Percentiles rank a stretch among this genome's conserved stretches.
phyloP scores from a whole-genome alignment of 1,140 invertebrate genomes.

The Drosophila miranda region DNA sequence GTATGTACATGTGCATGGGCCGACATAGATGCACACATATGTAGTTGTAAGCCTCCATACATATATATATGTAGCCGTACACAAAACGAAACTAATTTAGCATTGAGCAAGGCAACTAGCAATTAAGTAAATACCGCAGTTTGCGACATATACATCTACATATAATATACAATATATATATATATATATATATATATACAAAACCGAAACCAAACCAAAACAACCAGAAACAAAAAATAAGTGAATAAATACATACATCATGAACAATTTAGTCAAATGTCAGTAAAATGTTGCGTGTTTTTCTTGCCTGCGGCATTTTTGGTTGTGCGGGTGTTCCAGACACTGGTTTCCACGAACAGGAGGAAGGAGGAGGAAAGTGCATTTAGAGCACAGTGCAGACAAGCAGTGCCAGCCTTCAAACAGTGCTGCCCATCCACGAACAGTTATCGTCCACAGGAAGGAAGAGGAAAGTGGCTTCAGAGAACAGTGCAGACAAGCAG shows the following conservation, averaged over 20 bases:
- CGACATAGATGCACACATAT: slow-evolving; percentile 15
- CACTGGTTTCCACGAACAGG: too few species aligned
- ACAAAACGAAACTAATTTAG: slow-evolving; percentile 62
- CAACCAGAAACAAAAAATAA: slow-evolving; percentile 24
- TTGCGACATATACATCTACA: slow-evolving; percentile 49
- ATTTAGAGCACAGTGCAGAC: too few species aligned
- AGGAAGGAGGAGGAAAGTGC: too few species aligned
- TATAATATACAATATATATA: slow-evolving; percentile 30
- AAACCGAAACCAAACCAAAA: slow-evolving; percentile 18
- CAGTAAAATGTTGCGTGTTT: slow-evolving; percentile 32
- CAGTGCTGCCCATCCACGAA: too few species aligned
- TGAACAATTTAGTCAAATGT: slow-evolving; percentile 76
- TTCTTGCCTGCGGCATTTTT: slow-evolving; percentile 10
- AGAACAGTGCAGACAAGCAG: too few species aligned
- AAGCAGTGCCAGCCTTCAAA: too few species aligned
- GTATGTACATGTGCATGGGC: slow-evolving; percentile 16
- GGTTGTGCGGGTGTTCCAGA: too few species aligned
- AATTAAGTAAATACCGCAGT: slow-evolving; percentile 55
- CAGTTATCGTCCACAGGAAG: too few species aligned
- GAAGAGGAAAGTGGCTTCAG: too few species aligned
- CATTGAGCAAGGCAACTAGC: slow-evolving; percentile 34
- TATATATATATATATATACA: slow-evolving; percentile 19
- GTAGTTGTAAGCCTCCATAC: slow-evolving; percentile 7
- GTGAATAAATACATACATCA: slow-evolving; percentile 68
- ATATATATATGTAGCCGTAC: slow-evolving; percentile 45